A percentile compares a stretch with the other conserved stretches of the same genome.
phyloP scores from a whole-genome alignment of 1,140 invertebrate genomes.

The Mercenaria mercenaria region DNA sequence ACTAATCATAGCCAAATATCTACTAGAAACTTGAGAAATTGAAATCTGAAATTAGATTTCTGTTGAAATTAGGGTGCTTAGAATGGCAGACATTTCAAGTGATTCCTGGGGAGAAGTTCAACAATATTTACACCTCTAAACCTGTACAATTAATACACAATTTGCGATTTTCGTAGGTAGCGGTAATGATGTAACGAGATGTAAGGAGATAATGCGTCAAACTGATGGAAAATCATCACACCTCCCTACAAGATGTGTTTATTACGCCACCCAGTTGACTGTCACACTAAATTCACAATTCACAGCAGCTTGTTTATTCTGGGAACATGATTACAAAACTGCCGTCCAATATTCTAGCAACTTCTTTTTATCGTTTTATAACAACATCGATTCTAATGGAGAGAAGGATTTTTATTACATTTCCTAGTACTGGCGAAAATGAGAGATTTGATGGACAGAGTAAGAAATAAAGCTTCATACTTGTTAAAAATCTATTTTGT shows the following conservation, averaged over 20 bases:
- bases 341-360: neutral
- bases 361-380: too few species aligned
- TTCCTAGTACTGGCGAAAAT: too few species aligned
- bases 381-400: too few species aligned
- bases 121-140: neutral
- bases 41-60: conserved; percentile 12
- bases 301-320: neutral
- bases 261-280: neutral
- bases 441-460: too few species aligned
- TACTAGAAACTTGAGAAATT: neutral
- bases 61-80: neutral
- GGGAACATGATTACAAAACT: neutral
- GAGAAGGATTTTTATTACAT: too few species aligned
- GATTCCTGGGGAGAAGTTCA: conserved; percentile 20
- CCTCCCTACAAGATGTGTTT: neutral
- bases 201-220: neutral
- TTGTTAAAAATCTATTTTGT: too few species aligned
- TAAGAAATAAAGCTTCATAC: too few species aligned
- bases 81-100: conserved; percentile 4
- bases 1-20: too few species aligned
- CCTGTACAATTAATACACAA: neutral
- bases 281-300: neutral
- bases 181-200: neutral
- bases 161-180: neutral
- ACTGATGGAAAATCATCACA: neutral